Conservation (phyloP, 2,113 vertebrate genomes). For the Canis aureus region DNA sequence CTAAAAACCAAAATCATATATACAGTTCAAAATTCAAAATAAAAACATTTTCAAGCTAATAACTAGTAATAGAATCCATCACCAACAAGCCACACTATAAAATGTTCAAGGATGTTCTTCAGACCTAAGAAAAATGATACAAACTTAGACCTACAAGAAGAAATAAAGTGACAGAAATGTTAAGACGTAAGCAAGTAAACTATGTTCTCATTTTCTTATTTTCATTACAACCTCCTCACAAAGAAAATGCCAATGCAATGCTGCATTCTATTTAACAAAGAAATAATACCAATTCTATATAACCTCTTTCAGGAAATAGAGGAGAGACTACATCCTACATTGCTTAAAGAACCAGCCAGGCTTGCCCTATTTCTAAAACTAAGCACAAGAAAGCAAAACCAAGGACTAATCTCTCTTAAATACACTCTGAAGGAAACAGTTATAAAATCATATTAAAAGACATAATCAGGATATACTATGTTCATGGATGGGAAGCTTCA, state of each 20-base stretch:
- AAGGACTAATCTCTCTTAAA: no score
- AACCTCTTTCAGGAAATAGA: neutral
- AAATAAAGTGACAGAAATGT: neutral
- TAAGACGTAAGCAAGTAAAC: neutral
- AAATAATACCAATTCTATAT: neutral
- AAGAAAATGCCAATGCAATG: constrained; percentile 32
- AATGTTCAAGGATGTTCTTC: constrained; percentile 26
- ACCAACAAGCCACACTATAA: neutral
- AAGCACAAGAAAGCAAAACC: neutral
- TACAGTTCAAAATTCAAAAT: constrained; percentile 14
- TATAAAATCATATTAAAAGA: no score
- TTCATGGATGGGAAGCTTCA: neutral
- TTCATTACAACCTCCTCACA: neutral
- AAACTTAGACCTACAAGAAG: neutral
- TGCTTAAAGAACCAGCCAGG: neutral
- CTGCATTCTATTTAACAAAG: neutral
- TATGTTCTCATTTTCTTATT: constrained; percentile 26
- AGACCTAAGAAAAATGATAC: neutral
- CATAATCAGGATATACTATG: neutral
- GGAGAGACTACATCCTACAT: neutral
- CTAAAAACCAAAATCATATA: constrained; percentile 6
- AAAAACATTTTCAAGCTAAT: constrained; percentile 28
- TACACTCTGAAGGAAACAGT: no score
- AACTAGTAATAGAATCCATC: neutral
- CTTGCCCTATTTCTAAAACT: neutral